Evolutionary conservation across 2,797 vertebrate species (phyloP).

Genomic region (Hoplostethus atlanticus): DNA sequence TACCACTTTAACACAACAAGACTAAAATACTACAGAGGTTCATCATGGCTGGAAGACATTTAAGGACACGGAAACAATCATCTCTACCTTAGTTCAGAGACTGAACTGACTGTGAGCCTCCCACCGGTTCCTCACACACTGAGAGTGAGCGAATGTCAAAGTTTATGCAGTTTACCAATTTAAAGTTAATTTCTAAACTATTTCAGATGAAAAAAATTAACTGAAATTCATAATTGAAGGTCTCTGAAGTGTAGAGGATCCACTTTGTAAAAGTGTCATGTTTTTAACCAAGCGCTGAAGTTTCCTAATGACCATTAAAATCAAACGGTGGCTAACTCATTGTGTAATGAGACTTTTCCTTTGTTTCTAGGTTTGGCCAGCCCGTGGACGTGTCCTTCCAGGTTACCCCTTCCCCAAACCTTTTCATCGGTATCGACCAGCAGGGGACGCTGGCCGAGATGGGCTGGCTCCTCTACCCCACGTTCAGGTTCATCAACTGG

Average conservation of each 20-base stretch:
- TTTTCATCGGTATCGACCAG: slow-evolving; percentile 83
- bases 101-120: no score
- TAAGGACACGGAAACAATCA: no score
- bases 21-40: no score
- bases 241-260: not conserved
- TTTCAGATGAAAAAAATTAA: not conserved
- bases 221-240: not conserved
- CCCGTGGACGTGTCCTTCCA: slow-evolving; percentile 82
- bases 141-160: no score
- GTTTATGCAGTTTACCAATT: not conserved
- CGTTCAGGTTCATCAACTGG: slow-evolving; percentile 85
- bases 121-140: no score
- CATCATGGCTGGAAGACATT: no score
- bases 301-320: not conserved
- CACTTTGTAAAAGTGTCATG: not conserved
- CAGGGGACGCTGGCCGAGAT: slow-evolving; percentile 83
- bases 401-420: slow-evolving; percentile 79
- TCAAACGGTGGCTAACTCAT: not conserved
- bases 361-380: slow-evolving; percentile 65
- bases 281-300: not conserved
- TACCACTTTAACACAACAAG: no score
- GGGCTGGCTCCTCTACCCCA: slow-evolving; percentile 85
- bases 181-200: not conserved
- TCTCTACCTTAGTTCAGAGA: no score
- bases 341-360: not conserved